Evolutionary conservation across 2,797 vertebrate species (phyloP), one percentile per base, ranked within the genome.

Genomic region (Megalops cyprinoides): DNA sequence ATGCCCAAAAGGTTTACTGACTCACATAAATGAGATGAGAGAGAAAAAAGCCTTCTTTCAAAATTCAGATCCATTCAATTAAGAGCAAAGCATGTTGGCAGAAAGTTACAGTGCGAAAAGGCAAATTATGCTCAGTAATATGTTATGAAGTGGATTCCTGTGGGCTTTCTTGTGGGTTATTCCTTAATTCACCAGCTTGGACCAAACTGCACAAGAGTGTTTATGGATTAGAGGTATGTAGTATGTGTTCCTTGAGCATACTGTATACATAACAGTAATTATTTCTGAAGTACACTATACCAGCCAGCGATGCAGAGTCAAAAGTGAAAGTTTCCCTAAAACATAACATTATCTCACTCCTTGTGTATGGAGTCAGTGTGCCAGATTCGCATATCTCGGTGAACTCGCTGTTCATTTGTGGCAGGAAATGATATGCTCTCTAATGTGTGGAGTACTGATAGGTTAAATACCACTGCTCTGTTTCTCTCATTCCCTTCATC

Each of bases 11-110:
- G 20, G 23, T 42, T 69, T 69, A 42, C 65, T 69, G 65, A 69
- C 51, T 10, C 51, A 69, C 37, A 42, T 42, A n/a, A 67, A 39
- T 58, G 31, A 31, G 58, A 62, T 31, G 28, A 62, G 18, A 62
- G 51, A 85, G 78, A 81, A 81, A 34, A 86, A 76, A 86, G 80
- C 80, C 82, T 86, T 89, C 86, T 85, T 82, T 82, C 85, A 75
- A 23, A 69, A 69, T 42, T 42, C 18, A 69, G 42, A 69, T 69
- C 37, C 37, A 69, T 69, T 69, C 39, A 69, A 34, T 67, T 37
- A 53, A 83, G 82, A 87, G 91, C 85, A 86, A 89, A 91, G 89
- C 80, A 14, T 83, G 81, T 18, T 74, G 85, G 88, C 89, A 83
- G 76, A 49, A 74, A 56, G 1, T 39, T 42, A 69, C 15, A 69